A percentile compares a stretch with the other conserved stretches of the same genome.
Evolutionary conservation across 1,140 invertebrate genomes (phyloP).

Genomic region (Drosophila littoralis): DNA sequence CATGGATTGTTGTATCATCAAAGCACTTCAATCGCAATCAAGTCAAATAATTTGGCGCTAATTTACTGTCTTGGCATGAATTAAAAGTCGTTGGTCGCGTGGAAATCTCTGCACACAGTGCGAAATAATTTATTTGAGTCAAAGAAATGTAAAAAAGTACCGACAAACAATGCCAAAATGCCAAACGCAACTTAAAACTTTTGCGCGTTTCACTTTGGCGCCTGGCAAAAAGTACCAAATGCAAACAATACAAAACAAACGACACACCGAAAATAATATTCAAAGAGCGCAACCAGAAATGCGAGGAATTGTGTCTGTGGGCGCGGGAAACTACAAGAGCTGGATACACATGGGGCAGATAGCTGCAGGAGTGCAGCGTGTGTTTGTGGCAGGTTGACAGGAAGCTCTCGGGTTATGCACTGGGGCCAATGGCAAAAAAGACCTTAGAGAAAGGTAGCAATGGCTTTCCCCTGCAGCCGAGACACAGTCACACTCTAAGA

Average conservation of each 20-base stretch:
- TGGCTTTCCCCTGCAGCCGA: constrained; percentile 5
- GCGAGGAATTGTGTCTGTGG: constrained; percentile 24
- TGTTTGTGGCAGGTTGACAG: constrained; percentile 33
- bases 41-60: constrained; percentile 64
- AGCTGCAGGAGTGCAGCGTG: not conserved
- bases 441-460: constrained; percentile 5
- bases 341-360: constrained; percentile 7
- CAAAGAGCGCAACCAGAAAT: constrained; percentile 22
- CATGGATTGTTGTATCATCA: constrained; percentile 40
- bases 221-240: constrained; percentile 31
- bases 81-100: constrained; percentile 51
- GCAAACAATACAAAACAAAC: constrained; percentile 67
- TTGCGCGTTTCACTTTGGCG: constrained; percentile 31
- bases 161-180: constrained; percentile 51
- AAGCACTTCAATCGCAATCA: constrained; percentile 51
- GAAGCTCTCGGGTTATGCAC: constrained; percentile 9
- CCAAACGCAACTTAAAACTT: constrained; percentile 49
- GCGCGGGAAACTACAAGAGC: constrained; percentile 27
- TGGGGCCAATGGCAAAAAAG: constrained; percentile 19
- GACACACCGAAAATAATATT: constrained; percentile 50
- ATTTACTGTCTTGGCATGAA: constrained; percentile 61
- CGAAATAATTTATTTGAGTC: constrained; percentile 60
- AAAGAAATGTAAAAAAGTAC: constrained; percentile 16
- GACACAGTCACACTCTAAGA: not conserved
- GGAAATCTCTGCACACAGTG: constrained; percentile 48